A percentile compares a stretch with the other conserved stretches of the same genome.
These are phyloP conservation scores for Sardinella longiceps DNA, from an alignment of 2,797 vertebrate species.

Conservation along the genomic window DNA sequence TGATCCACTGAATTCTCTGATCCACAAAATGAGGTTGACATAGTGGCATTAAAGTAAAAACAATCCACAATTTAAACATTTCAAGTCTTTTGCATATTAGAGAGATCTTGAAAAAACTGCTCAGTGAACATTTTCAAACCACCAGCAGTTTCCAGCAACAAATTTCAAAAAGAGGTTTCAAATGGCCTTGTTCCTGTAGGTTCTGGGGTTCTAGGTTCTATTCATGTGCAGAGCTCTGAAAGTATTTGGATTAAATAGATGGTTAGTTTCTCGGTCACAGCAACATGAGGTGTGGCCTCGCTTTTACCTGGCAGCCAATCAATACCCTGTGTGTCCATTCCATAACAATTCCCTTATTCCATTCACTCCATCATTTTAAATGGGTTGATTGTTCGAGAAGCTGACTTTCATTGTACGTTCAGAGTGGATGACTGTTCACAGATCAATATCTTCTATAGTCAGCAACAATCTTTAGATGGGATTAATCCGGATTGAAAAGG, in stretches of 20 bases:
- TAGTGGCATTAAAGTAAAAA: too few relatives aligned
- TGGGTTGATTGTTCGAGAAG: not conserved
- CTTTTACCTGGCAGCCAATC: slow-evolving; percentile 20
- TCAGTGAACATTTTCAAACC: not conserved
- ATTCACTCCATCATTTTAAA: not conserved
- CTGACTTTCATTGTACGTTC: not conserved
- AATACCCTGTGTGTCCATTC: not conserved
- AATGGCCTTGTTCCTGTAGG: not conserved
- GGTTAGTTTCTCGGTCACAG: not conserved
- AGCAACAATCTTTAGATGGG: not conserved
- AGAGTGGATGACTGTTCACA: not conserved
- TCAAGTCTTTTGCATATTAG: too few relatives aligned
- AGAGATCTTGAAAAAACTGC: not conserved
- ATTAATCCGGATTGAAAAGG: not conserved
- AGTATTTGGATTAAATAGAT: not conserved
- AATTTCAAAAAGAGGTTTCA: not conserved
- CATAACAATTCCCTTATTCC: not conserved
- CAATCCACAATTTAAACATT: too few relatives aligned
- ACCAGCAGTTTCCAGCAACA: not conserved
- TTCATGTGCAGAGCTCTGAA: not conserved
- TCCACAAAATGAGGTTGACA: too few relatives aligned
- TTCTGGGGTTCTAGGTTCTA: too few relatives aligned
- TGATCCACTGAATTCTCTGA: too few relatives aligned
- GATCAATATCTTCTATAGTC: slow-evolving; percentile 51
- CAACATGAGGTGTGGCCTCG: slow-evolving; percentile 1